Percentiles rank a stretch among this genome's conserved stretches.
Evolutionary conservation across 1,140 invertebrate genomes (phyloP).

Genomic region (Papilio xuthus): DNA sequence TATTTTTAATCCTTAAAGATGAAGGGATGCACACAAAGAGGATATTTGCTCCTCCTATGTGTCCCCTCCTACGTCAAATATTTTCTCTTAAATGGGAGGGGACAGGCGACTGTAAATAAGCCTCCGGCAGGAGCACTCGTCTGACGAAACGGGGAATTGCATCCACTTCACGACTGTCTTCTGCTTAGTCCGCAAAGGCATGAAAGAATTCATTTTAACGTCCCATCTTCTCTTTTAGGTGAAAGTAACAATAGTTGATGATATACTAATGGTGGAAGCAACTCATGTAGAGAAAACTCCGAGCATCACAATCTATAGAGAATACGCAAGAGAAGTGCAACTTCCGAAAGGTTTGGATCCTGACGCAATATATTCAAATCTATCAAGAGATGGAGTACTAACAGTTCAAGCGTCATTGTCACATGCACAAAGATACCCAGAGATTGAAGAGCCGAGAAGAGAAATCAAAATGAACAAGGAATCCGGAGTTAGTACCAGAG

Average conservation of each 20-base stretch:
- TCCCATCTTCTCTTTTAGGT: constrained; percentile 53
- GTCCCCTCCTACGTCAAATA: no score
- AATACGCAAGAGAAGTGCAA: constrained; percentile 54
- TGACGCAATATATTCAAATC: constrained; percentile 83
- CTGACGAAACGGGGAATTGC: no score
- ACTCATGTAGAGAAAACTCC: constrained; percentile 53
- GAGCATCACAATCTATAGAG: constrained; percentile 42
- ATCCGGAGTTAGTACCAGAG: constrained; percentile 2
- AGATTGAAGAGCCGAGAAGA: constrained; percentile 5
- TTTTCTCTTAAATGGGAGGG: no score
- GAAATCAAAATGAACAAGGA: constrained; percentile 5
- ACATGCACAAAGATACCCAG: constrained; percentile 21
- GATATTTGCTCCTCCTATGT: no score
- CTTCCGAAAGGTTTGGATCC: constrained; percentile 85
- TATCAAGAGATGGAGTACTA: constrained; percentile 86
- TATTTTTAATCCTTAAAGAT: no score
- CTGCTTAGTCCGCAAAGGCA: no score
- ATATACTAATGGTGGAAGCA: constrained; percentile 52
- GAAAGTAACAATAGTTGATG: constrained; percentile 51
- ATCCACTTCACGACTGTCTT: no score
- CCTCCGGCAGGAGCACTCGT: no score
- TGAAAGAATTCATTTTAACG: background rate
- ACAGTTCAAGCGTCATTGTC: constrained; percentile 84
- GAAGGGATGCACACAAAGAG: no score
- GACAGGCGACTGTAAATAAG: no score